A percentile compares a stretch with the other conserved stretches of the same genome.
phyloP scores from a whole-genome alignment of 2,797 vertebrate species.

The Tenualosa ilisha region DNA sequence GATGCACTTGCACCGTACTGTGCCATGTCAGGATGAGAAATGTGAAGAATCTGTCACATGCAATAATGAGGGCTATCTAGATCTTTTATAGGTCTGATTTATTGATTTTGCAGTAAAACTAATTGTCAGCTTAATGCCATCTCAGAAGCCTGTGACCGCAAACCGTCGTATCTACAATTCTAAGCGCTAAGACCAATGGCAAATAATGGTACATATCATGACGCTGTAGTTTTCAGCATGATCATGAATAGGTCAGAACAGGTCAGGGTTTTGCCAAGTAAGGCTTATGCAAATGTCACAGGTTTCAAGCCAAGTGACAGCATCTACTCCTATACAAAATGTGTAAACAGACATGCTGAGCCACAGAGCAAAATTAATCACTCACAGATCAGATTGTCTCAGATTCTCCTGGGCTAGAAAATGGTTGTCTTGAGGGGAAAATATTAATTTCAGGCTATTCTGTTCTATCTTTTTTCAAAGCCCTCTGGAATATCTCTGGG shows the following conservation, averaged over 20 bases:
- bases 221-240: too few relatives aligned
- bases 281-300: background rate
- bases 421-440: too few relatives aligned
- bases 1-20: background rate
- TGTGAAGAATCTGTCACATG: background rate
- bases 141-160: background rate
- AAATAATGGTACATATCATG: background rate
- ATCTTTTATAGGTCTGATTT: background rate
- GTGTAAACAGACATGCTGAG: too few relatives aligned
- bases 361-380: too few relatives aligned
- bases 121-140: background rate
- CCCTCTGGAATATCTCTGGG: conserved; percentile 33
- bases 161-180: background rate
- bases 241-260: background rate
- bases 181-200: background rate
- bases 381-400: too few relatives aligned
- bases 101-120: background rate
- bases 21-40: background rate
- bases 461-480: conserved; percentile 38
- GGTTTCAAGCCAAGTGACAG: background rate
- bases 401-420: too few relatives aligned
- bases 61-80: background rate
- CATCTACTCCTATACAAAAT: background rate
- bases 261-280: background rate
- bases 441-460: background rate